phyloP scores from a whole-genome alignment of 2,113 vertebrate genomes.

The Axis porcinus region DNA sequence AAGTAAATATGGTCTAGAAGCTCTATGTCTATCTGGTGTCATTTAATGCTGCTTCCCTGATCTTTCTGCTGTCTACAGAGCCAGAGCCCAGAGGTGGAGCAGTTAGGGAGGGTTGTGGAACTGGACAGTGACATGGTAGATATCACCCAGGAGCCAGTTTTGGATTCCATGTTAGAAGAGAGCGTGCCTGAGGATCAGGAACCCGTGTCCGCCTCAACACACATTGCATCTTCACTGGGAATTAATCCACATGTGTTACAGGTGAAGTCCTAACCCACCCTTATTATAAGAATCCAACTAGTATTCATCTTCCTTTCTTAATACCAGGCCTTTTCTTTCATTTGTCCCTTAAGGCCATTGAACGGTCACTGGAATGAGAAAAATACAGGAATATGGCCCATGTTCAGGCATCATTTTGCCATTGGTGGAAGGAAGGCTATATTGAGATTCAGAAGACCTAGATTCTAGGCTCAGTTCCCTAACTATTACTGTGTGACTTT shows the following conservation, averaged over 20 bases:
- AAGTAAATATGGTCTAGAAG: neutral
- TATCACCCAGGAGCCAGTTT: constrained; percentile 89
- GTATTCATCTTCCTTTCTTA: neutral
- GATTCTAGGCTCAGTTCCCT: neutral
- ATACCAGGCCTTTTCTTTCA: neutral
- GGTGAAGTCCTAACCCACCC: constrained; percentile 78
- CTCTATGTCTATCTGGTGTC: neutral
- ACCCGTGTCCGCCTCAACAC: constrained; percentile 83
- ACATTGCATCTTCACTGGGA: constrained; percentile 89
- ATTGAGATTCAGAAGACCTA: neutral
- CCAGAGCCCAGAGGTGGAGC: constrained; percentile 84
- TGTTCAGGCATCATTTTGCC: neutral
- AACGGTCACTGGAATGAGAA: neutral
- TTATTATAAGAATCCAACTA: constrained; percentile 1
- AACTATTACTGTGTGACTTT: neutral
- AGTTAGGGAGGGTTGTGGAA: constrained; percentile 84
- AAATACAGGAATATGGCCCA: neutral
- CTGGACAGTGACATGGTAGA: constrained; percentile 98
- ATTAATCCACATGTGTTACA: constrained; percentile 95
- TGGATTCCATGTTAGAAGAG: constrained; percentile 77
- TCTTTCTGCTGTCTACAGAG: constrained; percentile 79
- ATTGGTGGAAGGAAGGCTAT: neutral
- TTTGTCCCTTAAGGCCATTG: neutral
- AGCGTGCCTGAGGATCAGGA: constrained; percentile 82
- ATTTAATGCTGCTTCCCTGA: constrained; percentile 48